Percentiles rank a stretch among this genome's conserved stretches.
phyloP scores from a whole-genome alignment of 2,113 vertebrate genomes.

The Lepidothrix coronata region DNA sequence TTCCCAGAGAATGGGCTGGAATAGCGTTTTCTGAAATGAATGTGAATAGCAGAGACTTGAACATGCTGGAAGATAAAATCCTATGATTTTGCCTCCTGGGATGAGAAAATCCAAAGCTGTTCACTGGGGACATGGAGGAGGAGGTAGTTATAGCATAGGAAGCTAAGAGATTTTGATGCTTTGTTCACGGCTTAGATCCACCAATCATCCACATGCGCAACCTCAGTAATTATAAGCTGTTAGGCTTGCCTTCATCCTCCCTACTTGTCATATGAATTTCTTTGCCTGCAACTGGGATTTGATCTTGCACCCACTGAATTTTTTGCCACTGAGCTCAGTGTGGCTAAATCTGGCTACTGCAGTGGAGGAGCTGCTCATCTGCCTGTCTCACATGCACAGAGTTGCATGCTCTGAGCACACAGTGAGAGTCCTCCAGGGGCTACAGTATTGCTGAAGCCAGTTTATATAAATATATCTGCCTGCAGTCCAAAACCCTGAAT shows the following conservation, averaged over 20 bases:
- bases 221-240: background rate
- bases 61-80: background rate
- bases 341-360: background rate
- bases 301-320: slow-evolving; percentile 17
- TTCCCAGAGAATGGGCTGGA: background rate
- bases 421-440: background rate
- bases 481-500: background rate
- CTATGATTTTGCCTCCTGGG: background rate
- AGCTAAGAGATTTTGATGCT: background rate
- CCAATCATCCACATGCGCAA: background rate
- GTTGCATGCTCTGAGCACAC: background rate
- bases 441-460: background rate
- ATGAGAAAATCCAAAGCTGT: background rate
- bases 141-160: background rate
- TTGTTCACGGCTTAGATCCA: background rate
- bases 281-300: background rate
- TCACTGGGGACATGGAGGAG: background rate
- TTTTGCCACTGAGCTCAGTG: background rate
- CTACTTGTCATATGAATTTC: background rate
- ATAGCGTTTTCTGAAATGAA: background rate
- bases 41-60: background rate
- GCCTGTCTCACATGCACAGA: background rate
- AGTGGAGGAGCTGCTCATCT: background rate
- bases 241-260: background rate
- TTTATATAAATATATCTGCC: background rate